Base-by-base conservation (phyloP, 2,113 vertebrate genomes). In the Numida meleagris region DNA sequence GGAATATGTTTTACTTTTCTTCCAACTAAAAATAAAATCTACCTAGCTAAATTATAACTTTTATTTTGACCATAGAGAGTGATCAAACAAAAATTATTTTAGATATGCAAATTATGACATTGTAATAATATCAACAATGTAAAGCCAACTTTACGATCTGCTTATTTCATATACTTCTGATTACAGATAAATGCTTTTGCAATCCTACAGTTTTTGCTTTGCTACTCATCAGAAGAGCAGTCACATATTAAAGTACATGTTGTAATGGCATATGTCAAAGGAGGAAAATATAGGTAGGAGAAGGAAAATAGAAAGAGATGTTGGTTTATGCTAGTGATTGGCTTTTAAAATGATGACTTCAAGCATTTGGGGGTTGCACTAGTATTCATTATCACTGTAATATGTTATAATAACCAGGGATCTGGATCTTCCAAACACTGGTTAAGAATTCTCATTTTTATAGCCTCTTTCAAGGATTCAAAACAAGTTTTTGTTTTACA, bases 81-180 rank as follows among this genome's bases (percentile, higher is more conserved):
- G 19, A 90, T 96, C 89, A 97, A 97, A 96, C 24, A 94, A 88
- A 95, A 96, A 96, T 88, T 79, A 86, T 95, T 97, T 97, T 93
- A 91, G 76, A 95, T 65, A 55, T 95, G 72, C 57, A 97, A 96
- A 97, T 96, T 93, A 81, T 10, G 50, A 12, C 40, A 75, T 48
- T 19, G 58, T 71, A 78, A 76, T 59, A 82, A 81, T 93, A 95
- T 84, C 90, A 97, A 90, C 88, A 87, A 63, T 90, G 82, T 88
- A 89, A 86, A 97, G 33, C 19, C 75, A 96, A 43, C 61, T 96
- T 96, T 97, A 96, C 92, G 85, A 95, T 96, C 75, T 96, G 34
- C 67, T 93, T 75, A 43, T 92, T 97, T 95, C 91, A 92, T 85
- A 86, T 74, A 75, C 29, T 84, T 93, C 66, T 93, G 85, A 90